Evolutionary conservation across 2,113 vertebrate genomes (phyloP), one percentile per base, ranked within the genome.

Genomic region (Zingel zingel): DNA sequence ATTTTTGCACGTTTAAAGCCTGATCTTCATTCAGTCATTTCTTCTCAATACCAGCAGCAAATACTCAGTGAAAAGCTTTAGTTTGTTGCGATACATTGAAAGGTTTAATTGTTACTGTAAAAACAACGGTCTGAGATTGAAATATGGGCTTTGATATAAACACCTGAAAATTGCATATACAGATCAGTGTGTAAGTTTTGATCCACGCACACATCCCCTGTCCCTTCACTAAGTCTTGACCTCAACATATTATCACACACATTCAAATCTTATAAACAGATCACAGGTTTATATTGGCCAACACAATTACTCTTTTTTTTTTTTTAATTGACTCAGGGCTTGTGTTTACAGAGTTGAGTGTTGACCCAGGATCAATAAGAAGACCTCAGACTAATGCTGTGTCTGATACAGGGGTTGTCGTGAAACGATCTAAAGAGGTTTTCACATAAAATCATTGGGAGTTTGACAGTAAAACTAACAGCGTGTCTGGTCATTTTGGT

Each of bases 41-140:
- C 33, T 25, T 19, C 2, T 48, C 3, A 33, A 16, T 18, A 62
- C n/a, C 45, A 48, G 53, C 16, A 27, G 54, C 56, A 71, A 43
- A 45, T 6, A 56, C 2, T 72, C 7, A 36, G 19, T 30, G 50
- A 58, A 45, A 61, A 3, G 39, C 15, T 11, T 16, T 6, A 7
- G 21, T 9, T n/a, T 9, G n/a, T 25, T 16, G 43, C 19, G 45
- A 48, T 56, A 85, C 36, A 33, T 88, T 84, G 69, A 66, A 85
- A 84, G 27, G 27, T 92, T 94, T 94, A 91, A 94, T 95, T 93
- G 80, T 88, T 81, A 59, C 84, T 89, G 86, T 86, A 91, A 93
- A 95, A 95, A 91, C 83, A 89, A 74, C 7, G 3, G 73, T 84
- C 68, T 83, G 71, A 73, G 63, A 86, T 79, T 91, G 85, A 90